Evolutionary conservation across 2,888 invertebrate species (phyloP).

Genomic region (Hesperia comma): DNA sequence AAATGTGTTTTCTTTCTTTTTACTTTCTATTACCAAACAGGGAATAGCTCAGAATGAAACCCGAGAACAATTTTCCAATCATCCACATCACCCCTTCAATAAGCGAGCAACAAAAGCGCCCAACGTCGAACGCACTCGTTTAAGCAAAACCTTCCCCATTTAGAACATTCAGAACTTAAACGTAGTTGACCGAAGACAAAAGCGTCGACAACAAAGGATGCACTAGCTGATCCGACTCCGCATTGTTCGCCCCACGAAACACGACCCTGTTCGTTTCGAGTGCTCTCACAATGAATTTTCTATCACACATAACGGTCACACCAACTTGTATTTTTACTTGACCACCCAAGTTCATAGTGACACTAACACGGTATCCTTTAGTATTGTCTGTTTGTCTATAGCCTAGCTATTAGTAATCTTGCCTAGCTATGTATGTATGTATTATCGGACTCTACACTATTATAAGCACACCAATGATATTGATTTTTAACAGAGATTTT

Average conservation of each 20-base stretch:
- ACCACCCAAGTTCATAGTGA: background rate
- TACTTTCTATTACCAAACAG: too few relatives aligned
- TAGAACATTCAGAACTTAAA: conserved; percentile 8
- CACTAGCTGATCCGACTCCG: background rate
- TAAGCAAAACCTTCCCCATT: background rate
- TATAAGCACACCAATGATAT: too few relatives aligned
- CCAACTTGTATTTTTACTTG: background rate
- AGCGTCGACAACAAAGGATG: conserved; percentile 13
- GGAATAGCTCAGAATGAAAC: too few relatives aligned
- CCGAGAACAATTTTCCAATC: too few relatives aligned
- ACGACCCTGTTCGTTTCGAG: conserved; percentile 9
- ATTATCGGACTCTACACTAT: too few relatives aligned
- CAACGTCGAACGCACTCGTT: background rate
- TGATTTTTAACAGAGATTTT: too few relatives aligned
- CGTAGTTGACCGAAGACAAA: conserved; percentile 13
- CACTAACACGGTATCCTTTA: background rate
- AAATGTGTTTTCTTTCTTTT: too few relatives aligned
- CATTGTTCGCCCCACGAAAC: conserved; percentile 11
- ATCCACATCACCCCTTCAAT: too few relatives aligned
- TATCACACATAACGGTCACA: conserved; percentile 1
- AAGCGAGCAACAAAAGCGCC: too few relatives aligned
- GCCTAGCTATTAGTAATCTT: too few relatives aligned
- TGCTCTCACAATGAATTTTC: background rate
- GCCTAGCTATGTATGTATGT: too few relatives aligned
- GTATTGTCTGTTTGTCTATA: too few relatives aligned